phyloP scores from a whole-genome alignment of 30 jellyfish, hydroid and myxozoan genomes.

The Aurelia coerulea region DNA sequence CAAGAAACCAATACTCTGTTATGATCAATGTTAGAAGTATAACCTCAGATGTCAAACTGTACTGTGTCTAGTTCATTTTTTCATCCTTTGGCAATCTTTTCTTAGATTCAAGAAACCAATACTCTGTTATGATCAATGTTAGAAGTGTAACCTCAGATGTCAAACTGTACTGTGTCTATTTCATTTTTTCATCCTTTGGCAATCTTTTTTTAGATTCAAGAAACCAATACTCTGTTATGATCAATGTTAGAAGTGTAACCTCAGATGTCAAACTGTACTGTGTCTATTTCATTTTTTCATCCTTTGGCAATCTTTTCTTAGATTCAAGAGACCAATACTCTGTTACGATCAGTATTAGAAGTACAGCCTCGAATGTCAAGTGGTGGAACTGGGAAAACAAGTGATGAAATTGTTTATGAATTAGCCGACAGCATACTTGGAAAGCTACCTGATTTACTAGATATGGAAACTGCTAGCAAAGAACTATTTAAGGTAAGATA shows the following conservation, averaged over 20 bases:
- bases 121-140: too few species aligned
- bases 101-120: background rate
- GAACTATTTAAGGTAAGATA: slow-evolving; percentile 71
- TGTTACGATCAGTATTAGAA: slow-evolving; percentile 78
- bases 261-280: background rate
- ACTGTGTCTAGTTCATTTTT: background rate
- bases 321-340: slow-evolving; percentile 86
- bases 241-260: too few species aligned
- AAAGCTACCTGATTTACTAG: slow-evolving; percentile 82
- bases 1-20: slow-evolving; percentile 81
- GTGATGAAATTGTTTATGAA: slow-evolving; percentile 91
- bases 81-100: background rate
- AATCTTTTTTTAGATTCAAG: too few species aligned
- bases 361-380: slow-evolving; percentile 89
- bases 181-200: background rate
- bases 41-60: slow-evolving; percentile 59
- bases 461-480: slow-evolving; percentile 84
- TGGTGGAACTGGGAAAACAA: slow-evolving; percentile 92
- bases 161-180: background rate
- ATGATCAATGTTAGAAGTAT: slow-evolving; percentile 83
- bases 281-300: background rate
- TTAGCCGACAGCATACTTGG: slow-evolving; percentile 83
- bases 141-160: too few species aligned
- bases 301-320: background rate
- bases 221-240: too few species aligned